These are phyloP conservation scores for Hyperoplus lanceolatus DNA, from an alignment of 2,797 vertebrate genomes.

Conservation along the genomic window DNA sequence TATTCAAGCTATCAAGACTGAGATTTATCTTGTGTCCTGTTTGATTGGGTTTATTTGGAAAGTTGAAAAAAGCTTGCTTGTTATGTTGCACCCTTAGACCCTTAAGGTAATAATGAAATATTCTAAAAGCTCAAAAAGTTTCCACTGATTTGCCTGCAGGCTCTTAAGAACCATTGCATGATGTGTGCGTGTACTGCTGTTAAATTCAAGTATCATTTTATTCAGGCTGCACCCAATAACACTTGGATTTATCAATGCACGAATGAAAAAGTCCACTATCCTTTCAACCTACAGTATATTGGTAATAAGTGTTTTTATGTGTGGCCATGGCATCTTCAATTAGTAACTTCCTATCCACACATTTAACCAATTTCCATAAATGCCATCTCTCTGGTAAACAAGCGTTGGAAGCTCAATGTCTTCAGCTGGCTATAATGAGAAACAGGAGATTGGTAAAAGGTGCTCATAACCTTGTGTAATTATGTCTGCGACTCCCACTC, in stretches of 20 bases:
- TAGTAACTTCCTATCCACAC: conserved; percentile 65
- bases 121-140: conserved; percentile 26
- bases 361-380: conserved; percentile 69
- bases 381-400: conserved; percentile 49
- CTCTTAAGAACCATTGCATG: conserved; percentile 29
- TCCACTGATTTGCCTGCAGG: conserved; percentile 19
- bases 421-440: conserved; percentile 74
- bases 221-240: conserved; percentile 23
- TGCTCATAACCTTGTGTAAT: conserved; percentile 79
- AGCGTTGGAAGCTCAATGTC: conserved; percentile 51
- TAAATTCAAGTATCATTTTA: conserved; percentile 51
- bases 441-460: conserved; percentile 80
- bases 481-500: conserved; percentile 73
- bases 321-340: conserved; percentile 62
- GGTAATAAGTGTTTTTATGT: conserved; percentile 31
- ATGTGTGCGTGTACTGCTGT: conserved; percentile 39
- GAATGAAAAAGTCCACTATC: conserved; percentile 38
- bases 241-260: conserved; percentile 23
- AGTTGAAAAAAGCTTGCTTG: background rate
- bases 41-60: conserved; percentile 46
- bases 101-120: conserved; percentile 24
- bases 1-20: conserved; percentile 54
- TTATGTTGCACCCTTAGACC: conserved; percentile 27
- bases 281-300: conserved; percentile 20
- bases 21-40: conserved; percentile 58